These are phyloP conservation scores for Papio anubis DNA, from an alignment of 2,113 vertebrate genomes.

Conservation along the genomic window DNA sequence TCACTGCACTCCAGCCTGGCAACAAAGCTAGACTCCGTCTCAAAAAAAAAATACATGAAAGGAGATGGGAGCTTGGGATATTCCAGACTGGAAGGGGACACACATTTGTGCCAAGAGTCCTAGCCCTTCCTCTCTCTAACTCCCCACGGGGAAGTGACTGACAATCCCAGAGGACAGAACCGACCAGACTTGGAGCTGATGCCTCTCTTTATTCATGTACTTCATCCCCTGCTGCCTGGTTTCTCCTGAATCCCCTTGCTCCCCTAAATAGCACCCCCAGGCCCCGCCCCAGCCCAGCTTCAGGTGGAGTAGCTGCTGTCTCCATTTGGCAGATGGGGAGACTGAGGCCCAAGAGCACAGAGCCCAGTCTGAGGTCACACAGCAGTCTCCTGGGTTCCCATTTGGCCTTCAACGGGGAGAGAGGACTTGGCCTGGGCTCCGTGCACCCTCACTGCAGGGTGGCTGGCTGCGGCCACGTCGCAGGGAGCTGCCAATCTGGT, in stretches of 20 bases:
- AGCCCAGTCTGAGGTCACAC: background rate
- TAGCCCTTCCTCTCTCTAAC: background rate
- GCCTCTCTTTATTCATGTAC: constrained; percentile 36
- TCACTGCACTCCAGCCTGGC: no score
- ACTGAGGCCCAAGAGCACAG: background rate
- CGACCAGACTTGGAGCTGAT: background rate
- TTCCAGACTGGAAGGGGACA: background rate
- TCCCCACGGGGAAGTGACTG: background rate
- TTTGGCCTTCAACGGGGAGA: background rate
- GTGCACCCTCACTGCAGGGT: background rate
- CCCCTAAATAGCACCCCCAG: background rate
- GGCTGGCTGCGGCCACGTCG: background rate
- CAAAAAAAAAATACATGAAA: background rate
- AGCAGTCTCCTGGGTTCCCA: background rate
- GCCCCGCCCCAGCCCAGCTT: background rate
- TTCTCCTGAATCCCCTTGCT: background rate
- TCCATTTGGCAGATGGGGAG: background rate
- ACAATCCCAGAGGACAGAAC: background rate
- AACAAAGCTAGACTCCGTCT: no score
- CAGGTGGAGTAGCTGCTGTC: background rate
- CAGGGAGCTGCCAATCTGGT: constrained; percentile 70
- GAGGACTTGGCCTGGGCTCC: background rate
- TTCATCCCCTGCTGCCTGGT: background rate
- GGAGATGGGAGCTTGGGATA: background rate
- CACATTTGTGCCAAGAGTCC: background rate